phyloP scores from a whole-genome alignment of 1,140 invertebrate species.

The Macrotrachela quadricornifera region DNA sequence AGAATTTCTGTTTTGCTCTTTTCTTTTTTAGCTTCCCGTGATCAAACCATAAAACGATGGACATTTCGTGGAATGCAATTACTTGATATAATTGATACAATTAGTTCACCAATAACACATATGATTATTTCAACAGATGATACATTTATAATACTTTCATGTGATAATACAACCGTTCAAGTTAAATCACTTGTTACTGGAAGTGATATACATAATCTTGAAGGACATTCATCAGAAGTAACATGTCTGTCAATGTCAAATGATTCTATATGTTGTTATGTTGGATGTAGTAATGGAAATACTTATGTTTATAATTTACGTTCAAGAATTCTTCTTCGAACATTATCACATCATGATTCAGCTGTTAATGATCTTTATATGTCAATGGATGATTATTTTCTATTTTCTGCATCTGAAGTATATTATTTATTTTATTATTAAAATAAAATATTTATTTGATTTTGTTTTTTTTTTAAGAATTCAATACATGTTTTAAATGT shows the following conservation, averaged over 20 bases:
- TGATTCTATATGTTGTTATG: slow-evolving; percentile 51
- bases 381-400: neutral
- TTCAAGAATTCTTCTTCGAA: slow-evolving; percentile 43
- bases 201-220: slow-evolving; percentile 51
- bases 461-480: slow-evolving; percentile 15
- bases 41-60: slow-evolving; percentile 58
- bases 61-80: slow-evolving; percentile 51
- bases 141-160: slow-evolving; percentile 51
- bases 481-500: slow-evolving; percentile 62
- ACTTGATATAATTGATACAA: slow-evolving; percentile 45
- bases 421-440: neutral
- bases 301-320: slow-evolving; percentile 57
- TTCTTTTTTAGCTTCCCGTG: slow-evolving; percentile 37
- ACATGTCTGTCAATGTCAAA: slow-evolving; percentile 49
- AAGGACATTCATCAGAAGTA: slow-evolving; percentile 50
- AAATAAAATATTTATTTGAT: neutral
- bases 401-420: slow-evolving; percentile 7
- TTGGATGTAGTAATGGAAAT: slow-evolving; percentile 43
- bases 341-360: slow-evolving; percentile 43
- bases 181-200: slow-evolving; percentile 56
- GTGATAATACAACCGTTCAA: slow-evolving; percentile 55
- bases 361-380: slow-evolving; percentile 17
- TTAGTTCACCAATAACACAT: slow-evolving; percentile 39
- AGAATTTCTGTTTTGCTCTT: neutral
- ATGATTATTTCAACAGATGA: slow-evolving; percentile 56